Evolutionary conservation across 2,113 vertebrate genomes (phyloP).

Genomic region (Oxyruncus cristatus): DNA sequence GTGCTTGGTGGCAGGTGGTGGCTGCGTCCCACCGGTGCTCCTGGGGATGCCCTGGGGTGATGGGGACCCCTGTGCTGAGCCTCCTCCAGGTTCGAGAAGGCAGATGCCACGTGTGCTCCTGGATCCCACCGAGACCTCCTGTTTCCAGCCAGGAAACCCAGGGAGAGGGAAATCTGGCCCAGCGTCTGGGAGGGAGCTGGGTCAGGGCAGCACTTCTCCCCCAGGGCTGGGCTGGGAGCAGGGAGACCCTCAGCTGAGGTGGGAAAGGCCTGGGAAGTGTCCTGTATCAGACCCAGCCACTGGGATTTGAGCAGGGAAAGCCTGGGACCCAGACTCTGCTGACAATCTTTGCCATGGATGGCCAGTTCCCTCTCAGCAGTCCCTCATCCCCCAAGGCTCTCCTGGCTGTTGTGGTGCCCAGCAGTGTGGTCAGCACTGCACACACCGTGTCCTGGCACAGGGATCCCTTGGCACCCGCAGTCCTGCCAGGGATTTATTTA

Average conservation of each 20-base stretch:
- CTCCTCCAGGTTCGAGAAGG: not conserved
- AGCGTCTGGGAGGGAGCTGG: no score
- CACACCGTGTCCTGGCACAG: not conserved
- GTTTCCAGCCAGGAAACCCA: not conserved
- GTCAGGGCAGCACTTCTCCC: no score
- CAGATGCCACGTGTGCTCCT: not conserved
- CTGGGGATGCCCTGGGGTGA: accelerated
- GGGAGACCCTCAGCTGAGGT: no score
- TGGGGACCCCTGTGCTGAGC: not conserved
- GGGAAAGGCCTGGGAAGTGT: no score
- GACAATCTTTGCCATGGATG: not conserved
- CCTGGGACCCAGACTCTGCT: no score
- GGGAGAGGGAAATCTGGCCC: no score
- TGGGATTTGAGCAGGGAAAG: no score
- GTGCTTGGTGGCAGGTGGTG: not conserved
- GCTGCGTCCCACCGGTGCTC: not conserved
- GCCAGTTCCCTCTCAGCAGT: not conserved
- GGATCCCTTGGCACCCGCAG: not conserved
- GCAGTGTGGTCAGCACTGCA: not conserved
- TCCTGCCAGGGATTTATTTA: not conserved
- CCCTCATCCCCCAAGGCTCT: not conserved
- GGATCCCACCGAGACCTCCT: not conserved
- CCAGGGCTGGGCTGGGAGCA: no score
- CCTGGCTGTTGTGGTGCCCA: not conserved
- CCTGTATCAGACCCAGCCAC: no score